Conservation (phyloP, 2,113 vertebrate species). For the Grus americana region DNA sequence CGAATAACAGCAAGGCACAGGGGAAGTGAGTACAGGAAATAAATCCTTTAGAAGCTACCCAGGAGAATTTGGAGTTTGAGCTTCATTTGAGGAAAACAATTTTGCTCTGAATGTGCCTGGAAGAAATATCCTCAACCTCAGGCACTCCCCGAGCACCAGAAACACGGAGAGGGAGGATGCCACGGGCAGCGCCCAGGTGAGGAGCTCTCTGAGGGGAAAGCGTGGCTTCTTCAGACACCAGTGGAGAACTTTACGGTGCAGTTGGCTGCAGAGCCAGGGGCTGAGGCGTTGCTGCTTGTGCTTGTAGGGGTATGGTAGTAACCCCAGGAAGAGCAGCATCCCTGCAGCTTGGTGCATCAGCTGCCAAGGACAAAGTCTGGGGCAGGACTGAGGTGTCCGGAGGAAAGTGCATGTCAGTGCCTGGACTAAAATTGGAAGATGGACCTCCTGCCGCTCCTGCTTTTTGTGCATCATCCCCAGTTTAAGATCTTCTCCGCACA, state of each 20-base stretch:
- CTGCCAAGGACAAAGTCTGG: neutral
- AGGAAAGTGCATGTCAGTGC: neutral
- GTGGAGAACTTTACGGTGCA: neutral
- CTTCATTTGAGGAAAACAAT: neutral
- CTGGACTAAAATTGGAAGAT: fast-evolving
- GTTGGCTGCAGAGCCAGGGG: neutral
- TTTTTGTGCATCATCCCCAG: fast-evolving
- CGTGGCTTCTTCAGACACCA: no score
- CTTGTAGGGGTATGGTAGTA: neutral
- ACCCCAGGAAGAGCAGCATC: neutral
- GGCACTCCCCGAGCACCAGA: fast-evolving
- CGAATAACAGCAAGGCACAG: neutral
- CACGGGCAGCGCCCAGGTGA: fast-evolving
- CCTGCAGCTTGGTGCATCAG: fast-evolving
- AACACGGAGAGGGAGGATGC: neutral
- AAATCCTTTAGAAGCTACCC: neutral
- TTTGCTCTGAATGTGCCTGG: neutral
- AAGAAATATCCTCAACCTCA: neutral
- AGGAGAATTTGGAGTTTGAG: neutral
- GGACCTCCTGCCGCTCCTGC: neutral
- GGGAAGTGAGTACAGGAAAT: constrained; percentile 24
- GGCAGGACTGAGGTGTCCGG: neutral
- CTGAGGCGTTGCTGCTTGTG: fast-evolving
- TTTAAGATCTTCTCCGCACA: neutral
- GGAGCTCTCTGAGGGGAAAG: neutral